Evolutionary conservation across 2,113 vertebrate genomes (phyloP).

Genomic region (Osmerus mordax): DNA sequence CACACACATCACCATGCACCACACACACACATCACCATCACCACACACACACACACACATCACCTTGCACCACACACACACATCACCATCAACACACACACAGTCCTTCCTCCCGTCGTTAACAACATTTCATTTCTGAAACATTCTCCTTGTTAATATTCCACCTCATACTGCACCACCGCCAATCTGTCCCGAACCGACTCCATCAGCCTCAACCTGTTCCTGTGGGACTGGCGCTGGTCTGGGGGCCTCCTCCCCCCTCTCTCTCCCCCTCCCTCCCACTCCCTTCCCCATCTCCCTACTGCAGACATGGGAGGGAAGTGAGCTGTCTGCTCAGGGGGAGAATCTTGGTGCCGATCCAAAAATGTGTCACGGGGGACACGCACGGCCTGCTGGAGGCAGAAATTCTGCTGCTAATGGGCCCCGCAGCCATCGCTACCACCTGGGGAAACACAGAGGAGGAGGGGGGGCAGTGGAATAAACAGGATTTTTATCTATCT

Average conservation of each 20-base stretch:
- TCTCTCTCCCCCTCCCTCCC: slow-evolving; percentile 9
- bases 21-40: not conserved
- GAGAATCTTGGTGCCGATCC: slow-evolving; percentile 74
- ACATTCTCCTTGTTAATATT: slow-evolving; percentile 66
- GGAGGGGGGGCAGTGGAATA: slow-evolving; percentile 46
- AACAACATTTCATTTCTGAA: slow-evolving; percentile 20
- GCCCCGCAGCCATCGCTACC: slow-evolving; percentile 73
- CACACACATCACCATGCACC: slow-evolving; percentile 1
- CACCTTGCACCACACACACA: no score
- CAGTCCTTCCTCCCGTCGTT: slow-evolving; percentile 26
- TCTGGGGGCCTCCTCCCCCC: slow-evolving; percentile 15
- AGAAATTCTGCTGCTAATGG: slow-evolving; percentile 77
- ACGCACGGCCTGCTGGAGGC: slow-evolving; percentile 80
- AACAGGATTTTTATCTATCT: slow-evolving; percentile 51
- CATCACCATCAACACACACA: not conserved
- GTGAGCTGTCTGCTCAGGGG: slow-evolving; percentile 72
- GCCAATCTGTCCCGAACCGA: slow-evolving; percentile 71
- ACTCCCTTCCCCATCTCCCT: not conserved
- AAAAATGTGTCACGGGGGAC: slow-evolving; percentile 80
- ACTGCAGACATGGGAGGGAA: slow-evolving; percentile 61
- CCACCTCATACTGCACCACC: slow-evolving; percentile 64
- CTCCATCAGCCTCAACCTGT: slow-evolving; percentile 58
- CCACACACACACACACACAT: not conserved
- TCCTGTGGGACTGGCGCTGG: slow-evolving; percentile 71
- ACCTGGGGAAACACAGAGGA: slow-evolving; percentile 73